phyloP scores from a whole-genome alignment of 2,113 vertebrate genomes.

The Ceyx cyanopectus region DNA sequence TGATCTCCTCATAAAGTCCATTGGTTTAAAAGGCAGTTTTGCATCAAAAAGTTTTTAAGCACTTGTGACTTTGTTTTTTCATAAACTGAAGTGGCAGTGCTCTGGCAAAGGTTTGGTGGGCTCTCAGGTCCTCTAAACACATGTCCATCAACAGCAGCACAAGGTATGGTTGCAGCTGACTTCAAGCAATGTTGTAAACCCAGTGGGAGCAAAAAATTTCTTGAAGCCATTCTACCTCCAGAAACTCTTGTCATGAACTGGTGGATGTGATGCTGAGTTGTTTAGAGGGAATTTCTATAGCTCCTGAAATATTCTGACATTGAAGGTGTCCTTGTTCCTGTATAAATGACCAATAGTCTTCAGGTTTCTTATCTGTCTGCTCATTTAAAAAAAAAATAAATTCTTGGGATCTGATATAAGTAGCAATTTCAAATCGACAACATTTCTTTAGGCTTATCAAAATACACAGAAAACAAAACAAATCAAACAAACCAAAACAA shows the following conservation, averaged over 20 bases:
- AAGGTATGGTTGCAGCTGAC: neutral
- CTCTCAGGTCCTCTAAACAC: neutral
- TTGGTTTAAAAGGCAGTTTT: neutral
- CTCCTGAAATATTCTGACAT: neutral
- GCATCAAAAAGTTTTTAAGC: neutral
- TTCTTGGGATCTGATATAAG: neutral
- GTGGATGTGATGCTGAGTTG: neutral
- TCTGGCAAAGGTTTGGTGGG: neutral
- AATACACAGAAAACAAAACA: neutral
- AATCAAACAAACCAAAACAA: neutral
- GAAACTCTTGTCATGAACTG: neutral
- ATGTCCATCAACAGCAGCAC: neutral
- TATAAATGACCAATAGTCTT: neutral
- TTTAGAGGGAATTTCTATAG: neutral
- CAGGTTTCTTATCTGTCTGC: neutral
- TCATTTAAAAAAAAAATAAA: neutral
- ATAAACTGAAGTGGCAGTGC: neutral
- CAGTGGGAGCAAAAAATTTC: neutral
- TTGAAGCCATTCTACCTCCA: neutral
- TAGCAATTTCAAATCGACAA: neutral
- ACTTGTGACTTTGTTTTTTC: rapidly evolving
- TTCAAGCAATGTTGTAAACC: neutral
- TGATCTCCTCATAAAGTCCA: neutral
- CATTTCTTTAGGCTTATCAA: neutral
- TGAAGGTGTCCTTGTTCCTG: neutral